Evolutionary conservation across 2,113 vertebrate species (phyloP), one percentile per base, ranked within the genome.

Genomic region (Promerops cafer): DNA sequence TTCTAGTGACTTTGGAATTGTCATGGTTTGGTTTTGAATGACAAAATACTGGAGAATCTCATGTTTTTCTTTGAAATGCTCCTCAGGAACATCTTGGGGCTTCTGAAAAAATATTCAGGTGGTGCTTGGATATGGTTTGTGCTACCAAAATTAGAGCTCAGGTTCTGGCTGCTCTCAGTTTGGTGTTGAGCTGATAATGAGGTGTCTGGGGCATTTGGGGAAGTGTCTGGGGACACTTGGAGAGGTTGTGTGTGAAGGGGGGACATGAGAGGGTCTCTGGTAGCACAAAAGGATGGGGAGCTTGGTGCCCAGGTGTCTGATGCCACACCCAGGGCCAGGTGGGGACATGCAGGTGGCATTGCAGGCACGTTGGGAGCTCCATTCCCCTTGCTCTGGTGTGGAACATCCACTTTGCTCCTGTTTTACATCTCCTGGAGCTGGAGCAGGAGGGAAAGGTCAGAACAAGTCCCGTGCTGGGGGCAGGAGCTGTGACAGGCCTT

Each of bases 351-450:
- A 22, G 84, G 39, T 49, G 35, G 3, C 1, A 4, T 2, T 22
- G 2, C 6, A 24, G 44, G 33, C 18, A 2, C 1, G 1, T 1
- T 35, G 69, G 69, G 69, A 54, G 15, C 16, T 2, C 52, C 23
- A 0, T 16, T 20, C 50, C 35, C 39, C 0, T 6, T 14, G 1
- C 30, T 28, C 3, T 2, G 0, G 2, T 2, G 24, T 23, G 37
- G 76, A 61, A 11, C 11, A 31, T 4, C 44, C 54, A 2, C 60
- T 47, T 30, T 6, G 11, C 60, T 57, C 42, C 69, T 35, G 1
- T 11, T 68, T 4, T 8, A 5, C 60, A 2, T 19, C 83, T 74
- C n/a, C 71, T 79, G 74, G 27, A 71, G 74, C 69, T 31, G 69
- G 30, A 64, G 82, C 79, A 37, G 40, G 65, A 83, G 39, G 13